Percentiles rank a stretch among this genome's conserved stretches.
Conservation (phyloP, 2,113 vertebrate genomes). For the Crotalus tigris region DNA sequence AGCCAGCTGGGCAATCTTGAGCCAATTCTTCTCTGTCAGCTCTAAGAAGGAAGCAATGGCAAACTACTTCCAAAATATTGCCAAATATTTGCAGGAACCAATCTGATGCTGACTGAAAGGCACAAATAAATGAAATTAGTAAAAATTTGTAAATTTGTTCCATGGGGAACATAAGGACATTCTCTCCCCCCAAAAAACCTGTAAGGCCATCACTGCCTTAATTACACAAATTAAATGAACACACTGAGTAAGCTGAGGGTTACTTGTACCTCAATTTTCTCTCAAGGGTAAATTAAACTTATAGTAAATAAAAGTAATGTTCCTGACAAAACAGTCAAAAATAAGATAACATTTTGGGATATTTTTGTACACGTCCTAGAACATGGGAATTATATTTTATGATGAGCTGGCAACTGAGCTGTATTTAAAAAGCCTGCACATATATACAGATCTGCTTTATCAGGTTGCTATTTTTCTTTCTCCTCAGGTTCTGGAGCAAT, state of each 20-base stretch:
- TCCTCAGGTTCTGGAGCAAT: constrained; percentile 90
- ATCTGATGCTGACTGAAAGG: background rate
- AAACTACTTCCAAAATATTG: background rate
- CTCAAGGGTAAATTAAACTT: background rate
- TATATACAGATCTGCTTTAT: no score
- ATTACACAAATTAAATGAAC: background rate
- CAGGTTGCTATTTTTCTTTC: background rate
- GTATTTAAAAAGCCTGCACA: background rate
- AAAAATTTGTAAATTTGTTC: background rate
- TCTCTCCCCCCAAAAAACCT: background rate
- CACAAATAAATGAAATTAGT: background rate
- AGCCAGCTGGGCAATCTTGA: background rate
- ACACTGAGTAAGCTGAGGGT: background rate
- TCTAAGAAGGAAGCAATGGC: background rate
- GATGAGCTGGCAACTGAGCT: background rate
- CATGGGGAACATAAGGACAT: background rate
- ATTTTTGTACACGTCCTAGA: background rate
- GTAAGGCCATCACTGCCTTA: background rate
- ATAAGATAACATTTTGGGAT: background rate
- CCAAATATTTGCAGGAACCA: background rate
- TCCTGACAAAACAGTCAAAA: background rate
- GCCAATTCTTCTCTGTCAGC: background rate
- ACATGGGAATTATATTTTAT: background rate
- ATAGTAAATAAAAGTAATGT: background rate
- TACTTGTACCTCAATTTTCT: background rate